Base-by-base conservation (phyloP, 2,113 vertebrate genomes). In the Callorhinus ursinus region DNA sequence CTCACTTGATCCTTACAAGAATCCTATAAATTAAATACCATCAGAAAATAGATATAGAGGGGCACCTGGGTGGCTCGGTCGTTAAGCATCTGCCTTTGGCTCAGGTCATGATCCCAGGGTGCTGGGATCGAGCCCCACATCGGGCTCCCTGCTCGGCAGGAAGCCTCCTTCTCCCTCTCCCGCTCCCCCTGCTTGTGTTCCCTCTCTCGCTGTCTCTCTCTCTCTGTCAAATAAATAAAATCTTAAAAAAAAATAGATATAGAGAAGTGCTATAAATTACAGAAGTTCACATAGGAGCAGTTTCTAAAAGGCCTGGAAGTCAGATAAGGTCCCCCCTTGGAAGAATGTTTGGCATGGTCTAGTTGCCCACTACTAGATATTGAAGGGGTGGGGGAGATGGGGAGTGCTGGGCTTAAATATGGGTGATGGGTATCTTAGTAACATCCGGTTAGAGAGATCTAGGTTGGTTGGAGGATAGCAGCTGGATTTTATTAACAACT, bases 1-100 rank as follows among this genome's bases (percentile, higher is more conserved):
- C 21, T 96, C 26, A 77, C 39, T 96, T 81, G 88, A 93, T 89
- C 24, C 61, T 94, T 90, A 85, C 36, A 65, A 83, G 69, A 96
- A 21, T 15, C 46, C 39, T 82, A 46, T 69, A 51, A 77, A 93
- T 72, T 69, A 89, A 92, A 84, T 36, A 9, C 31, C 76, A 24
- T 79, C 36, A 97, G 31, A 76, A 90, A 84, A 36, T 28, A 96
- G 42, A 87, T 22, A 21, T 51, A 85, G 80, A 55, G 28, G 46
- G 46, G 46, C 7, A 8, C 46, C 46, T 46, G 46, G 46, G 46
- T 46, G 46, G 46, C 46, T 46, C 46, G 9, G 46, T 46, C 46
- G 46, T 46, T 46, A 46, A 46, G 7, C 46, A 1, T 46, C 46
- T 46, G 46, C 46, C 46, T 46, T 46, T 7, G 46, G 46, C 46